Conservation (phyloP, 1,140 invertebrate genomes). For the Rhopalosiphum maidis region DNA sequence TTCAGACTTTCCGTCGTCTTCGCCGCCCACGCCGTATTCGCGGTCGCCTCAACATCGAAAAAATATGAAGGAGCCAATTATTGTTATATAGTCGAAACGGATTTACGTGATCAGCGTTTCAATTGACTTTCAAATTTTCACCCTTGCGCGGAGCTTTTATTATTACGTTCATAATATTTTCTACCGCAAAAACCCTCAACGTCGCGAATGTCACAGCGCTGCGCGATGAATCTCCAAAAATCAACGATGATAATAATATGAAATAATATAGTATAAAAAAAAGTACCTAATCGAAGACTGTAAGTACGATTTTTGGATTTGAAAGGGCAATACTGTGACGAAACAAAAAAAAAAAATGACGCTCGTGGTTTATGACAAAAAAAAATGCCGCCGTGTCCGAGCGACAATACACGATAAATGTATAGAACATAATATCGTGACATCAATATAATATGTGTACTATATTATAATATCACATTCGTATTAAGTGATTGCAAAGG, state of each 20-base stretch:
- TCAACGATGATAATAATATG: neutral
- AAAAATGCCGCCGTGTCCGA: no score
- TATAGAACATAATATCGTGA: no score
- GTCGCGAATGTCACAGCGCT: neutral
- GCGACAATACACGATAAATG: no score
- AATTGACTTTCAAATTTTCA: slow-evolving; percentile 59
- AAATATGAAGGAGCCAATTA: neutral
- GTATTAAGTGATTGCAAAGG: no score
- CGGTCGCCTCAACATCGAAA: neutral
- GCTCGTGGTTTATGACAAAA: no score
- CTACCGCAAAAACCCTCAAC: neutral
- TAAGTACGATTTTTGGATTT: neutral
- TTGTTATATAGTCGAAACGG: neutral
- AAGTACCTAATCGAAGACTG: no score
- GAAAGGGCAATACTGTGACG: neutral
- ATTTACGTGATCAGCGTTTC: slow-evolving; percentile 32
- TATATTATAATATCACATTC: no score
- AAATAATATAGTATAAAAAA: neutral
- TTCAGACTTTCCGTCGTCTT: neutral
- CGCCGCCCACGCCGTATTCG: neutral
- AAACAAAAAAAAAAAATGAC: no score
- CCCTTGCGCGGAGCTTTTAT: slow-evolving; percentile 50
- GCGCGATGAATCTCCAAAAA: neutral
- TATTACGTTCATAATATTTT: neutral
- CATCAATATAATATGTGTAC: no score